Percentiles rank a stretch among this genome's conserved stretches.
phyloP scores from a whole-genome alignment of 2,113 vertebrate species.

The Marmota monax region DNA sequence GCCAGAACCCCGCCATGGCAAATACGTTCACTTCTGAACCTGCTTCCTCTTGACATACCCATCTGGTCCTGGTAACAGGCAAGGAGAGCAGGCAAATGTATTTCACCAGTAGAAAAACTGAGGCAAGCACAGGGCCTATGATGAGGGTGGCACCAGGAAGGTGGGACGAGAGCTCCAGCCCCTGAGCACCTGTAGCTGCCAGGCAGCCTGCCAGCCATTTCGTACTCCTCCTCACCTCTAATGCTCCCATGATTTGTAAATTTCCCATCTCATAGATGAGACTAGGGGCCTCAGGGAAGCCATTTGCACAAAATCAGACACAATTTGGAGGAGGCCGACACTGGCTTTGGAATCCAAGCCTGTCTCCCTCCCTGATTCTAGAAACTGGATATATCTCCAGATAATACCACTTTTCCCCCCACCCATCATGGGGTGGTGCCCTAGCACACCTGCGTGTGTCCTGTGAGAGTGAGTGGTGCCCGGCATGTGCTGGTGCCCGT shows the following conservation, averaged over 20 bases:
- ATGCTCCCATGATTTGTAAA: neutral
- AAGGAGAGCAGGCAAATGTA: neutral
- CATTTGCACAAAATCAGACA: neutral
- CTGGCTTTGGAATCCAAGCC: neutral
- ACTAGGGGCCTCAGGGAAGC: neutral
- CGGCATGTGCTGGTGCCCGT: neutral
- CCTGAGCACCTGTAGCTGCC: neutral
- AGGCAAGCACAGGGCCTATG: neutral
- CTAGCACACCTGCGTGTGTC: slow-evolving; percentile 30
- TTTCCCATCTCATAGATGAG: neutral
- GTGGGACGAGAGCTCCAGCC: neutral
- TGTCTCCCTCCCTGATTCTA: neutral
- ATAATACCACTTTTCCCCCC: neutral
- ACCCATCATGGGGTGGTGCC: neutral
- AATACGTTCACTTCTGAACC: neutral
- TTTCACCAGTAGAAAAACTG: neutral
- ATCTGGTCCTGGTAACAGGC: neutral
- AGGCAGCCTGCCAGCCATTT: neutral
- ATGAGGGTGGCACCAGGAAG: neutral
- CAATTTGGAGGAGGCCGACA: neutral
- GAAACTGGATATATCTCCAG: neutral
- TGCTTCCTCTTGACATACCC: neutral
- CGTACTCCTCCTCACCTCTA: neutral
- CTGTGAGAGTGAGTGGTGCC: neutral
- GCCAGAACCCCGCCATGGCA: neutral